Conservation (phyloP, 1,140 invertebrate genomes). For the Micrasema longulum region DNA sequence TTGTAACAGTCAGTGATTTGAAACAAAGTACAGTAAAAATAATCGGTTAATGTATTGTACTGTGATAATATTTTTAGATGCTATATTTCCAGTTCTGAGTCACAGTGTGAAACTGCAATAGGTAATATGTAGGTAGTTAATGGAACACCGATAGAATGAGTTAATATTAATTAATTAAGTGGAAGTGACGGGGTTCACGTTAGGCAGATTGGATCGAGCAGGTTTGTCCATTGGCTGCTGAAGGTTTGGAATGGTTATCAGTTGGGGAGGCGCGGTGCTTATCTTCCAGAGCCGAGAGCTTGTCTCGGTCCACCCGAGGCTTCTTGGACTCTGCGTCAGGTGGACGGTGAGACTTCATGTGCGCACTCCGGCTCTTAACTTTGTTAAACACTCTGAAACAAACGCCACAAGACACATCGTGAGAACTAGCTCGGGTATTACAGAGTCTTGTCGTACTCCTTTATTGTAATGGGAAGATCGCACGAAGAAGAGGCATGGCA, state of each 20-base stretch:
- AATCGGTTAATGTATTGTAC: too few relatives aligned
- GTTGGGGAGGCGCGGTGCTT: slow-evolving; percentile 60
- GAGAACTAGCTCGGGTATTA: too few relatives aligned
- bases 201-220: slow-evolving; percentile 52
- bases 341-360: slow-evolving; percentile 96
- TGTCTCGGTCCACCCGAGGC: slow-evolving; percentile 67
- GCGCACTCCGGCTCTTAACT: slow-evolving; percentile 97
- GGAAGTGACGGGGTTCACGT: background rate
- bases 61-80: too few relatives aligned
- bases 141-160: too few relatives aligned
- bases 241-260: slow-evolving; percentile 61
- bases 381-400: slow-evolving; percentile 94
- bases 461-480: too few relatives aligned
- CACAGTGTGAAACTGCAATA: too few relatives aligned
- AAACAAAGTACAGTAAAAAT: too few relatives aligned
- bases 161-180: slow-evolving; percentile 13
- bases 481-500: too few relatives aligned
- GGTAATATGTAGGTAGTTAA: too few relatives aligned
- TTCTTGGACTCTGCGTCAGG: slow-evolving; percentile 75
- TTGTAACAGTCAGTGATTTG: too few relatives aligned
- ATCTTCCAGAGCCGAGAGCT: slow-evolving; percentile 64
- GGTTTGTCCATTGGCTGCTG: slow-evolving; percentile 55
- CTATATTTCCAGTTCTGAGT: too few relatives aligned
- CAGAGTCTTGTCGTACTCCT: too few relatives aligned
- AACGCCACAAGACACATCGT: slow-evolving; percentile 53